phyloP scores from a whole-genome alignment of 2,888 invertebrate genomes.

The Deilephila elpenor region DNA sequence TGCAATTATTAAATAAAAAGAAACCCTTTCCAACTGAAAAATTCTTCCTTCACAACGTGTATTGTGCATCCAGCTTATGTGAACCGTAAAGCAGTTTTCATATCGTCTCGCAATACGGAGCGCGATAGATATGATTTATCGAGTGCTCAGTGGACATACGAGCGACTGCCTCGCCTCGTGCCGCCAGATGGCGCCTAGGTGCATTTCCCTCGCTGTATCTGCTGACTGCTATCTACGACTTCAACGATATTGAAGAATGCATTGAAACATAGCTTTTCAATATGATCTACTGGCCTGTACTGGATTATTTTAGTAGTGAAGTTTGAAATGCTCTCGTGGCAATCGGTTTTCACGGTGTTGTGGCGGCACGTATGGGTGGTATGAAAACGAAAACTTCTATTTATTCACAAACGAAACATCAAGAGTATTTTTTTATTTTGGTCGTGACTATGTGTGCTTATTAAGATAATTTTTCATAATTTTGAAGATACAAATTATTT shows the following conservation, averaged over 20 bases:
- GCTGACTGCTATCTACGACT: constrained; percentile 28
- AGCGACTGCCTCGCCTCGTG: constrained; percentile 31
- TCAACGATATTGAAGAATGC: constrained; percentile 21
- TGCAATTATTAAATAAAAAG: neutral
- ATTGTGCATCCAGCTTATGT: constrained; percentile 45
- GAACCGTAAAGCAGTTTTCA: constrained; percentile 64
- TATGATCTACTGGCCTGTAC: neutral
- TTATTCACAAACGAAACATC: too few species aligned
- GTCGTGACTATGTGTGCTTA: too few species aligned
- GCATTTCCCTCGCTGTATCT: constrained; percentile 27
- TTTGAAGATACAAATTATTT: too few species aligned
- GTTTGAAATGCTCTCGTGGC: neutral
- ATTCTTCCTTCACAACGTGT: constrained; percentile 30
- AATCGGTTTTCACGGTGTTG: too few species aligned
- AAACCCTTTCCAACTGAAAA: neutral
- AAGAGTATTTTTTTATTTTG: too few species aligned
- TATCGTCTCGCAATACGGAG: constrained; percentile 57
- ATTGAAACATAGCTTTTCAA: neutral
- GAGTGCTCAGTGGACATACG: constrained; percentile 56
- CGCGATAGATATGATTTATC: constrained; percentile 65
- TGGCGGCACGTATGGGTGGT: too few species aligned
- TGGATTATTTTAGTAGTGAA: neutral
- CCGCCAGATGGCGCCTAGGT: constrained; percentile 39
- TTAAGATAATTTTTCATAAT: too few species aligned
- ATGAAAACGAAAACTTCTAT: too few species aligned